Percentiles rank a stretch among this genome's conserved stretches.
Conservation (phyloP, 92 coral and sea anemone species). For the Phymanthus crucifer region DNA sequence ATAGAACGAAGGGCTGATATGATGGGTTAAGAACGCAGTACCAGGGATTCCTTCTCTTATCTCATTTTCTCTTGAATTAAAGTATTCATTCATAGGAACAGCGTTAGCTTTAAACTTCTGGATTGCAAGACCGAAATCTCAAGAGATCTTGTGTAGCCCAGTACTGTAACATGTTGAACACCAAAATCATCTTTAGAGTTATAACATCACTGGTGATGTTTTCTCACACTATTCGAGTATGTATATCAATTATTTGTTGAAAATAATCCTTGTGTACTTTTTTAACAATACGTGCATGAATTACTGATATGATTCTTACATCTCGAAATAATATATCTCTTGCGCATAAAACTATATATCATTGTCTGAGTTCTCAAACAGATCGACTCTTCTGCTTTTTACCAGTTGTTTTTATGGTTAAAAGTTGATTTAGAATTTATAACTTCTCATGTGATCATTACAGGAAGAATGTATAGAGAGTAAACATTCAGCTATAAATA, state of each 20-base stretch:
- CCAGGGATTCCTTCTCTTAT: too few species aligned
- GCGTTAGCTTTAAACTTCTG: background rate
- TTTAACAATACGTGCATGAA: background rate
- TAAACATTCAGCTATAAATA: too few species aligned
- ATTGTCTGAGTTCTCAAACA: too few species aligned
- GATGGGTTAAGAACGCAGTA: too few species aligned
- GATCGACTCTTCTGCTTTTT: too few species aligned
- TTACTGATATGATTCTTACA: too few species aligned
- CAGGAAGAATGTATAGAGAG: background rate
- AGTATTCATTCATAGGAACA: background rate
- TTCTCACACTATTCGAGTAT: slow-evolving; percentile 10
- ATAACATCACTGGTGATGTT: background rate
- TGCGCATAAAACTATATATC: too few species aligned
- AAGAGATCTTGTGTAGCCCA: background rate
- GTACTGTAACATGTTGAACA: slow-evolving; percentile 3
- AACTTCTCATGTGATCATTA: background rate
- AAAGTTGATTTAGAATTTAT: too few species aligned
- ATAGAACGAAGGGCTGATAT: too few species aligned
- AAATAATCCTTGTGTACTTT: background rate
- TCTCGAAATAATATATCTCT: too few species aligned
- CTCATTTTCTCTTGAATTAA: too few species aligned
- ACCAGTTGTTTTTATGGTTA: too few species aligned
- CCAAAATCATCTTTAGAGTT: background rate
- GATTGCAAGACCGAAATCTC: background rate
- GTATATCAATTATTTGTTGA: background rate